These are phyloP conservation scores for Rhynchopsitta pachyrhyncha DNA, from an alignment of 2,113 vertebrate species.

Conservation along the genomic window DNA sequence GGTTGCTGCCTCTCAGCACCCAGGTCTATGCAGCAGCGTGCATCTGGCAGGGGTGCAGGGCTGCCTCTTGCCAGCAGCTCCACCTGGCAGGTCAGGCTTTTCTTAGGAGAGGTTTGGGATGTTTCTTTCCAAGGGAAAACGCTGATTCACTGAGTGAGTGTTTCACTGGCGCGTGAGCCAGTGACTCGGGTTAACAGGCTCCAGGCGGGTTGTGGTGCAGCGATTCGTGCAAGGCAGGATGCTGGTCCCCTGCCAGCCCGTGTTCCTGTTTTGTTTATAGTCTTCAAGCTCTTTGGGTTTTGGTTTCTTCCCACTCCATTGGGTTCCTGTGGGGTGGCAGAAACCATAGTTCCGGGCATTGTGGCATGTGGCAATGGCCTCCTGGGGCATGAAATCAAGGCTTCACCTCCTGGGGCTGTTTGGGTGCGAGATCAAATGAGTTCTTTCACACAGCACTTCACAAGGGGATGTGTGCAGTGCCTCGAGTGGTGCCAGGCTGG, in stretches of 20 bases:
- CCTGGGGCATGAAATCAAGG: neutral
- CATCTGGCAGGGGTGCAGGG: neutral
- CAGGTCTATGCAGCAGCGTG: neutral
- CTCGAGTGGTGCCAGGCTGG: neutral
- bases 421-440: neutral
- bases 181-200: accelerated
- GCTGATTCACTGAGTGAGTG: neutral
- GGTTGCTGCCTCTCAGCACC: neutral
- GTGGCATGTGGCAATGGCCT: neutral
- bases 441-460: neutral
- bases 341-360: accelerated
- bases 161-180: neutral
- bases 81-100: neutral
- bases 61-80: neutral
- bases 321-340: neutral
- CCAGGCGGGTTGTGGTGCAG: neutral
- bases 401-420: neutral
- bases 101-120: neutral
- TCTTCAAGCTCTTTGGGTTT: neutral
- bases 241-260: neutral
- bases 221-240: neutral
- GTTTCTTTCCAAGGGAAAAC: neutral
- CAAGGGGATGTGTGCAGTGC: accelerated
- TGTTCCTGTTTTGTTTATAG: neutral
- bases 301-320: neutral